Evolutionary conservation across 2,113 vertebrate species (phyloP).

Genomic region (Mormyrus iriodes): DNA sequence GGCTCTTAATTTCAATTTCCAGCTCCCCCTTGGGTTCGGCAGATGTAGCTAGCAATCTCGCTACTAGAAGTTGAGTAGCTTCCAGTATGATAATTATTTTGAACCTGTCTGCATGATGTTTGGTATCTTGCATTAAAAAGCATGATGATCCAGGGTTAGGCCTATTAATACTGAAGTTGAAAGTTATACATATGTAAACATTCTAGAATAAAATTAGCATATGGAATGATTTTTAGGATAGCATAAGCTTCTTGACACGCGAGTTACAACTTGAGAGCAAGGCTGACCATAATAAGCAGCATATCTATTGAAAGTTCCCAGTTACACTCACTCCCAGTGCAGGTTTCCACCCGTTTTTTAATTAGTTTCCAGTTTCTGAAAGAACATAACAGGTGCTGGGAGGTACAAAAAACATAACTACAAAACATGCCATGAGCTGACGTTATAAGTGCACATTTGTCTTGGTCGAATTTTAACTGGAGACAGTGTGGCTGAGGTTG

Average conservation of each 20-base stretch:
- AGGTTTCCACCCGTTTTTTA: background rate
- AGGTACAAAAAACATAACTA: background rate
- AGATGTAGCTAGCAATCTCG: background rate
- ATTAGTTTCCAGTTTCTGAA: background rate
- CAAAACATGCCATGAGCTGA: background rate
- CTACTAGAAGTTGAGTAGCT: background rate
- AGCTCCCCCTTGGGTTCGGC: background rate
- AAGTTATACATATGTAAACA: background rate
- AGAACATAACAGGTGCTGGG: slow-evolving; percentile 11
- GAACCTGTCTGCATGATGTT: background rate
- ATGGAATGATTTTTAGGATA: background rate
- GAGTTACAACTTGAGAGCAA: background rate
- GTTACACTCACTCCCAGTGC: background rate
- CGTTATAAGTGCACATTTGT: background rate
- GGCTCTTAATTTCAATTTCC: background rate
- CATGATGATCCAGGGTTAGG: background rate
- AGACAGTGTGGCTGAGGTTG: background rate
- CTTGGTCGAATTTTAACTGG: background rate
- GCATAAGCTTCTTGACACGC: background rate
- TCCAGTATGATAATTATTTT: background rate
- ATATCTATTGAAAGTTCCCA: background rate
- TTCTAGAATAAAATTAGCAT: background rate
- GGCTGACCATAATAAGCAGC: background rate
- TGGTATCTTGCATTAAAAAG: background rate
- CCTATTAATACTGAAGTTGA: background rate